Conservation (phyloP, 2,797 vertebrate genomes). For the Ctenochaetus hawaiiensis region DNA sequence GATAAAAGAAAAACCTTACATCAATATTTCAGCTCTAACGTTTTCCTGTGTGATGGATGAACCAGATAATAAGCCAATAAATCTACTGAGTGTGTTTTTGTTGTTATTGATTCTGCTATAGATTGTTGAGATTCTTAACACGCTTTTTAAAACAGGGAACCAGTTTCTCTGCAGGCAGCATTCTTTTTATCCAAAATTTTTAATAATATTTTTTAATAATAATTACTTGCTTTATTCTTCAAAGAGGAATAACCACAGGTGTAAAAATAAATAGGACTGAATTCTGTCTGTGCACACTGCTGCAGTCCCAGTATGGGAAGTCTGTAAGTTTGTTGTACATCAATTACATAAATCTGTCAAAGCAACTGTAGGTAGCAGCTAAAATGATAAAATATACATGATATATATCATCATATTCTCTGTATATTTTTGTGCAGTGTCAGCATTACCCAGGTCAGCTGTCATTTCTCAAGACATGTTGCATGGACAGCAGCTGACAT, state of each 20-base stretch:
- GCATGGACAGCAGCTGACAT: neutral
- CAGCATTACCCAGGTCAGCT: conserved; percentile 8
- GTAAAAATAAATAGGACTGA: too few relatives aligned
- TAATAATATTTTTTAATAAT: too few relatives aligned
- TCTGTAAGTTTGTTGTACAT: neutral
- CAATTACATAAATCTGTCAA: too few relatives aligned
- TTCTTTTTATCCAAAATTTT: too few relatives aligned
- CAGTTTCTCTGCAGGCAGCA: neutral
- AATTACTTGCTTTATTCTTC: too few relatives aligned
- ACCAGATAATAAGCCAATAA: neutral
- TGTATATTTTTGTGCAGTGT: neutral
- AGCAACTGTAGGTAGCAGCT: neutral
- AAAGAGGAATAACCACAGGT: too few relatives aligned
- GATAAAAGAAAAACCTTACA: neutral
- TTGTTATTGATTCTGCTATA: neutral
- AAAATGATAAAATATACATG: conserved; percentile 22
- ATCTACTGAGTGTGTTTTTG: neutral
- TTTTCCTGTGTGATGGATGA: neutral
- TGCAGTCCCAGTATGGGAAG: neutral
- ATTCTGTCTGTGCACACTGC: neutral
- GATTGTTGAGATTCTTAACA: neutral
- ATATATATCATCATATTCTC: conserved; percentile 8
- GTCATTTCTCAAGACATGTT: conserved; percentile 13
- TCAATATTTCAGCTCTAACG: neutral
- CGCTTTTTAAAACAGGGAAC: neutral